Evolutionary conservation across 2,888 invertebrate genomes (phyloP).

Genomic region (Odontothrips loti): DNA sequence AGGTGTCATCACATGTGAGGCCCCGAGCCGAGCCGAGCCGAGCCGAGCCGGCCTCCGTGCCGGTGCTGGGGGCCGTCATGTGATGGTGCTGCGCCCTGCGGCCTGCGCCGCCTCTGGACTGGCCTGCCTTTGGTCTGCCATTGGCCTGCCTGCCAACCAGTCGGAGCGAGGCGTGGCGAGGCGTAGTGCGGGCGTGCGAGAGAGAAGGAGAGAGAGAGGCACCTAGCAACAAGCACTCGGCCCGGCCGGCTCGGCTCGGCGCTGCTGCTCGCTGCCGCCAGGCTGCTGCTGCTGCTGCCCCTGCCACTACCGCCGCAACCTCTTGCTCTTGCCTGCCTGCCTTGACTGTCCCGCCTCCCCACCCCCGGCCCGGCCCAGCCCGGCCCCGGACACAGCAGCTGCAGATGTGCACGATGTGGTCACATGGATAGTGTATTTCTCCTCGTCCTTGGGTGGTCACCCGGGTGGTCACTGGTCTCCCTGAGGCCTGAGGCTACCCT

Average conservation of each 20-base stretch:
- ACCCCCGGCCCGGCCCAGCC: neutral
- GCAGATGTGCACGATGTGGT: neutral
- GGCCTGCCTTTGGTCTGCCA: too few relatives aligned
- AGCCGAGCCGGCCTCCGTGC: too few relatives aligned
- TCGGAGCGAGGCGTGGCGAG: neutral
- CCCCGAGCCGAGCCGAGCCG: too few relatives aligned
- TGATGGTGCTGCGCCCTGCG: too few relatives aligned
- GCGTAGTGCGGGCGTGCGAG: neutral
- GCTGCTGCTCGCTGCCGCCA: neutral
- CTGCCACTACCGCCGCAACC: too few relatives aligned
- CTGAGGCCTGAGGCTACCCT: too few relatives aligned
- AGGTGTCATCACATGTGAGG: too few relatives aligned
- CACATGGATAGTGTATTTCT: too few relatives aligned
- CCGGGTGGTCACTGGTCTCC: too few relatives aligned
- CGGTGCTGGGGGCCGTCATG: too few relatives aligned
- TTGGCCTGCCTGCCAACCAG: too few relatives aligned
- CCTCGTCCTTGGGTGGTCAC: too few relatives aligned
- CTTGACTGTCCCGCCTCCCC: neutral
- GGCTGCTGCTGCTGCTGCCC: neutral
- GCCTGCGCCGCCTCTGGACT: neutral
- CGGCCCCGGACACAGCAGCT: neutral
- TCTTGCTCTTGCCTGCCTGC: conserved; percentile 2
- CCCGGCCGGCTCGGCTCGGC: neutral
- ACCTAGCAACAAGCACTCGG: conserved; percentile 20
- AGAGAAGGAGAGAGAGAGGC: neutral